A percentile compares a stretch with the other conserved stretches of the same genome.
Conservation (phyloP, 2,113 vertebrate species). For the Elanoides forficatus region DNA sequence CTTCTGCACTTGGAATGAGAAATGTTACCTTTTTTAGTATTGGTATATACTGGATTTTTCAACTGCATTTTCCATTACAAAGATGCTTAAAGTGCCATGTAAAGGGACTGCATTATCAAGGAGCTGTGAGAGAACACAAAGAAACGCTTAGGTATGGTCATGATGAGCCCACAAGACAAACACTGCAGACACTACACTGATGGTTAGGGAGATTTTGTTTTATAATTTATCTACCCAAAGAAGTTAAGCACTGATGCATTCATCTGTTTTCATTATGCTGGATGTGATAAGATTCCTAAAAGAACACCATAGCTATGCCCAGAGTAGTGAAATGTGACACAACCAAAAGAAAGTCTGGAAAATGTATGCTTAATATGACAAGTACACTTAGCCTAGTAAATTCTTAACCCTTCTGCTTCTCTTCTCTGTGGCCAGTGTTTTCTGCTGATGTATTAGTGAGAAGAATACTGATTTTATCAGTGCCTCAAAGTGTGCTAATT, state of each 20-base stretch:
- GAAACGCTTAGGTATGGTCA: not conserved
- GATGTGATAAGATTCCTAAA: conserved; percentile 3
- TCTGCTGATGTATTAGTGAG: not conserved
- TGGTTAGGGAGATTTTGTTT: not conserved
- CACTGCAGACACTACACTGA: not conserved
- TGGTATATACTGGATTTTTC: not conserved
- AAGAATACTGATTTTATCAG: conserved; percentile 20
- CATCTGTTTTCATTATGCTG: not conserved
- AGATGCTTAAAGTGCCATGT: not conserved
- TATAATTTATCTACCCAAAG: not conserved
- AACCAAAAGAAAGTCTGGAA: not conserved
- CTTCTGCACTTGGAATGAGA: not conserved
- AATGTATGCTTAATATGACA: not conserved
- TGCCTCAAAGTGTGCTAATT: not conserved
- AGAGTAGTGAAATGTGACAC: not conserved
- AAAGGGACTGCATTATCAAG: not conserved
- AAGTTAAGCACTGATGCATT: not conserved
- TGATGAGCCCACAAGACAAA: not conserved
- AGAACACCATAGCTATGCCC: not conserved
- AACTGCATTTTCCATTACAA: not conserved
- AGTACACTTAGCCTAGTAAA: not conserved
- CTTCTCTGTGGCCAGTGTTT: not conserved
- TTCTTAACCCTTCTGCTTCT: conserved; percentile 16
- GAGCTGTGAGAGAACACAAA: not conserved
- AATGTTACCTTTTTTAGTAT: conserved; percentile 27